Conservation (phyloP, 2,113 vertebrate genomes). For the Plotosus lineatus region DNA sequence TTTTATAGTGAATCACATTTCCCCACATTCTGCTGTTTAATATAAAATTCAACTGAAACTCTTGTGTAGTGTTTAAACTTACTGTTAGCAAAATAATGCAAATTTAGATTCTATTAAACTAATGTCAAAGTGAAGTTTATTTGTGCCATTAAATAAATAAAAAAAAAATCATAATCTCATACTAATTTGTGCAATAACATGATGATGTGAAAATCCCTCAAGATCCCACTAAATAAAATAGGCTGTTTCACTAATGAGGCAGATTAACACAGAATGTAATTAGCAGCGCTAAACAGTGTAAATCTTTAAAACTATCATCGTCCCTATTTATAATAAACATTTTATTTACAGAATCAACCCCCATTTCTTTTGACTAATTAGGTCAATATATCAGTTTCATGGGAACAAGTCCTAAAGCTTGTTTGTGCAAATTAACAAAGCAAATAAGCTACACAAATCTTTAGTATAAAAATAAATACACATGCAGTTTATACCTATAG, state of each 20-base stretch:
- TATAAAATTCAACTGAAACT: not conserved
- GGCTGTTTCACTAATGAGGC: conserved; percentile 32
- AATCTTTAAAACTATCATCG: conserved; percentile 51
- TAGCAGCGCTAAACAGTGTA: conserved; percentile 50
- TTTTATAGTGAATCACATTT: not conserved
- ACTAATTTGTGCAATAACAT: conserved; percentile 30
- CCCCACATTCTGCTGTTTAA: not conserved
- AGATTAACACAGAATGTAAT: conserved; percentile 47
- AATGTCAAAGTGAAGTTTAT: not conserved
- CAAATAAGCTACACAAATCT: conserved; percentile 28
- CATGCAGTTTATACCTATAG: not conserved
- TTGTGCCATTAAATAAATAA: conserved; percentile 13
- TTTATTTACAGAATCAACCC: conserved; percentile 49
- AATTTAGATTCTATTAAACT: not conserved
- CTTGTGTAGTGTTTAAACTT: not conserved
- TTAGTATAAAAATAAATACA: not conserved
- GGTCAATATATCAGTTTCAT: conserved; percentile 47
- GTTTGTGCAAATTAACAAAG: conserved; percentile 41
- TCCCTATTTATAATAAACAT: conserved; percentile 51
- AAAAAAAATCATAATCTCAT: conserved; percentile 4
- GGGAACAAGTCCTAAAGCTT: conserved; percentile 31
- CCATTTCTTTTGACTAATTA: conserved; percentile 50
- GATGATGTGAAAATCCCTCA: conserved; percentile 33
- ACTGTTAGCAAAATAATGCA: not conserved
- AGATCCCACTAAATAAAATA: conserved; percentile 39